Base-by-base conservation (phyloP, 2,797 vertebrate genomes). In the Coilia nasus region DNA sequence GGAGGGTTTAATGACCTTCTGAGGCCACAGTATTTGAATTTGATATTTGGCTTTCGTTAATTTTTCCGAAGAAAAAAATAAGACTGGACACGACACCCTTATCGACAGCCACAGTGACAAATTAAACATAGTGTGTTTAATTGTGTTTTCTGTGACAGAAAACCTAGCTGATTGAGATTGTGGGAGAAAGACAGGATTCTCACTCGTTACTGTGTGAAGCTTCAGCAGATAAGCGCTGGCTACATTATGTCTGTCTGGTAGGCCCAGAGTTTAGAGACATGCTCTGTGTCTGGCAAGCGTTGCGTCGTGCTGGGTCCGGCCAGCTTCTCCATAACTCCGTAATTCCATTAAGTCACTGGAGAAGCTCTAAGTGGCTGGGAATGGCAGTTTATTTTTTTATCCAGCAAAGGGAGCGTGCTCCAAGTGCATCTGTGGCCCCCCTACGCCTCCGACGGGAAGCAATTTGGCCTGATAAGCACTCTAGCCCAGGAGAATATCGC, bases 301-400 rank as follows among this genome's bases (percentile, higher is more conserved):
- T 35, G 41, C 7, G 5, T 31, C 21, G 31, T 78, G 6, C 17
- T 78, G 71, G 15, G 71, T 78, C 71, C 31, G 71, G 17, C 35
- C 35, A 78, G 71, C 71, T 78, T 17, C 84, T 83, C 59, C 21
- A 23, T 84, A 85, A 71, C 28, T 35, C 17, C 80, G 50, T 85
- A 85, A 87, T 86, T 85, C 62, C 62, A 86, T 87, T 86, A 85
- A 41, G 41, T 19, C 35, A 41, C 28, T 81, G 82, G 71, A 47
- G 44, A 41, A 23, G n/a, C 23, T 84, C 83, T 85, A 87, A 87
- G 84, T 87, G 64, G 84, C 80, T 81, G 82, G 82, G 85, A 87
- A 86, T 83, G 62, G 54, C 10, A 54, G 50, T 3, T 54, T 64
- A n/a, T n/a, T 87, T 87, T 6, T 82, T 80, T 75, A 23, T 54